A percentile compares a stretch with the other conserved stretches of the same genome.
These are phyloP conservation scores for Spodoptera litura DNA, from an alignment of 1,140 invertebrate species.

Conservation along the genomic window DNA sequence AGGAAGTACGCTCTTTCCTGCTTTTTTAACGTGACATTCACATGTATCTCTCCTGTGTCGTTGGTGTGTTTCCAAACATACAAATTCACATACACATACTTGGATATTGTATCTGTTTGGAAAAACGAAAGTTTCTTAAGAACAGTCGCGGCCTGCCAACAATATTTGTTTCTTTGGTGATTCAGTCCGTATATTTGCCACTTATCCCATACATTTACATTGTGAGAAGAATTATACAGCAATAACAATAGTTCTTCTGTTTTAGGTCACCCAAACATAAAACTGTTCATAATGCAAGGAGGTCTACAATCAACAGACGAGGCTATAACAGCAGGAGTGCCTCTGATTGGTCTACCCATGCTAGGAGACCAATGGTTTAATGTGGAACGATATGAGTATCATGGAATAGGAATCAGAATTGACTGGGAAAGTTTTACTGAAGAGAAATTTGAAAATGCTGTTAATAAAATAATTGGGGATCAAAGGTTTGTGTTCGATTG, in stretches of 20 bases:
- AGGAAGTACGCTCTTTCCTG: too few species aligned
- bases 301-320: slow-evolving; percentile 87
- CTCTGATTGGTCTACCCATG: slow-evolving; percentile 82
- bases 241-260: slow-evolving; percentile 3
- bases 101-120: too few species aligned
- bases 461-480: slow-evolving; percentile 55
- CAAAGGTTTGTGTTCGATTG: slow-evolving; percentile 43
- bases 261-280: slow-evolving; percentile 85
- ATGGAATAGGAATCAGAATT: slow-evolving; percentile 65
- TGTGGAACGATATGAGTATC: slow-evolving; percentile 56
- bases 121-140: too few species aligned
- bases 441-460: slow-evolving; percentile 59
- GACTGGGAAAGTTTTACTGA: slow-evolving; percentile 60
- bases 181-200: too few species aligned
- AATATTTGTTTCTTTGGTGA: too few species aligned
- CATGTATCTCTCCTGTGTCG: too few species aligned
- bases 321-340: slow-evolving; percentile 84
- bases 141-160: too few species aligned
- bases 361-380: slow-evolving; percentile 67
- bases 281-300: slow-evolving; percentile 87
- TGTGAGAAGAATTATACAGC: too few species aligned
- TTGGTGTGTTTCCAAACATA: too few species aligned
- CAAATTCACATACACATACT: too few species aligned
- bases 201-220: too few species aligned
- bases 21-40: too few species aligned